Evolutionary conservation across 2,888 invertebrate species (phyloP).

Genomic region (Automeris io): DNA sequence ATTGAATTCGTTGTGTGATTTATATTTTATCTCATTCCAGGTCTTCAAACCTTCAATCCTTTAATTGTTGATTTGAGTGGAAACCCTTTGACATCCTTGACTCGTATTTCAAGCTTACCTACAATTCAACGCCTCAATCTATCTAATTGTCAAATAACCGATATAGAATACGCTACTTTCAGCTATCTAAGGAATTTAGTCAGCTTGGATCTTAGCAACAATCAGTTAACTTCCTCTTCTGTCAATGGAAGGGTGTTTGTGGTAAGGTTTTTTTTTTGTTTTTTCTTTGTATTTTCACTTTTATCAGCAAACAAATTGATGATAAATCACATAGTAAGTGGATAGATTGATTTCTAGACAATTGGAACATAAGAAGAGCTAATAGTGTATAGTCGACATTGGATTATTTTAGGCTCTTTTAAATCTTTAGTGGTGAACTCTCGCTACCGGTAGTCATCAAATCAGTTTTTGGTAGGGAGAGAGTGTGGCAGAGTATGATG

Average conservation of each 20-base stretch:
- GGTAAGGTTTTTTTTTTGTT: constrained; percentile 74
- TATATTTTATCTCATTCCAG: constrained; percentile 25
- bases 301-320: too few relatives aligned
- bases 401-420: too few relatives aligned
- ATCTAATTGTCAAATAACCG: constrained; percentile 74
- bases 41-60: constrained; percentile 23
- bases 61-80: constrained; percentile 41
- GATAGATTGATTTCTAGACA: too few relatives aligned
- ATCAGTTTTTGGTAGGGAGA: too few relatives aligned
- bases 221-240: constrained; percentile 71
- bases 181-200: constrained; percentile 72
- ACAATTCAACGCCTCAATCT: constrained; percentile 71
- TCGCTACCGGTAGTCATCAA: too few relatives aligned
- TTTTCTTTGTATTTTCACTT: too few relatives aligned
- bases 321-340: too few relatives aligned
- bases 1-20: too few relatives aligned
- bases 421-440: too few relatives aligned
- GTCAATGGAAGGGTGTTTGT: constrained; percentile 77
- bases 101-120: constrained; percentile 60
- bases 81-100: constrained; percentile 47
- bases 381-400: too few relatives aligned
- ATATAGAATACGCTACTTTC: constrained; percentile 77
- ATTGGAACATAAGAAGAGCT: too few relatives aligned
- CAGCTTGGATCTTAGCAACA: constrained; percentile 80
- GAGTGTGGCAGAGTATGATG: too few relatives aligned